Evolutionary conservation across 2,113 vertebrate genomes (phyloP).

Genomic region (Dicerorhinus sumatrensis): DNA sequence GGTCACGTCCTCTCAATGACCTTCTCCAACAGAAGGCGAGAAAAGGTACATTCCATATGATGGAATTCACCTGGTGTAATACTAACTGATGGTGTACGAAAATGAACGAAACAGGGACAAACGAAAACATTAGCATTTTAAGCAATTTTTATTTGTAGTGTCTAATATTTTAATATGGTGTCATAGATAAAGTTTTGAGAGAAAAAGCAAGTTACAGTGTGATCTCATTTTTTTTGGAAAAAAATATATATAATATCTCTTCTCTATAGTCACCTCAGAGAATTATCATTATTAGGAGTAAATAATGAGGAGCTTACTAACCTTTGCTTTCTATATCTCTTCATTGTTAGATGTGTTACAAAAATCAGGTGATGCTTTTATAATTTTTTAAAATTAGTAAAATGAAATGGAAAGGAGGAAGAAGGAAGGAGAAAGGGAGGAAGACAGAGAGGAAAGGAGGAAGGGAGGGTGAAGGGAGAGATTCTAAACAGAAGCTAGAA

Average conservation of each 20-base stretch:
- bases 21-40: neutral
- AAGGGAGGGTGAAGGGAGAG: too few species aligned
- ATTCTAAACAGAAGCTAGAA: neutral
- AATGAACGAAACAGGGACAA: neutral
- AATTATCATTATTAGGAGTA: neutral
- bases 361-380: neutral
- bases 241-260: neutral
- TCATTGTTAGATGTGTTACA: neutral
- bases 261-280: neutral
- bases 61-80: neutral
- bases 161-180: neutral
- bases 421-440: neutral
- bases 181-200: neutral
- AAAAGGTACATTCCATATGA: neutral
- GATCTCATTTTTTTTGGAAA: neutral
- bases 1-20: neutral
- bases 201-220: neutral
- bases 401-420: slow-evolving; percentile 7
- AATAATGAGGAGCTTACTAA: neutral
- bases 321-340: neutral
- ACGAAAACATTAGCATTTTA: neutral
- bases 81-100: neutral
- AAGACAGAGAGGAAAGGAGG: accelerated
- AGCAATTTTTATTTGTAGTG: neutral
- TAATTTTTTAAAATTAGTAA: neutral